Conservation (phyloP, 2,888 invertebrate species). For the Dicranocentrus wangi region DNA sequence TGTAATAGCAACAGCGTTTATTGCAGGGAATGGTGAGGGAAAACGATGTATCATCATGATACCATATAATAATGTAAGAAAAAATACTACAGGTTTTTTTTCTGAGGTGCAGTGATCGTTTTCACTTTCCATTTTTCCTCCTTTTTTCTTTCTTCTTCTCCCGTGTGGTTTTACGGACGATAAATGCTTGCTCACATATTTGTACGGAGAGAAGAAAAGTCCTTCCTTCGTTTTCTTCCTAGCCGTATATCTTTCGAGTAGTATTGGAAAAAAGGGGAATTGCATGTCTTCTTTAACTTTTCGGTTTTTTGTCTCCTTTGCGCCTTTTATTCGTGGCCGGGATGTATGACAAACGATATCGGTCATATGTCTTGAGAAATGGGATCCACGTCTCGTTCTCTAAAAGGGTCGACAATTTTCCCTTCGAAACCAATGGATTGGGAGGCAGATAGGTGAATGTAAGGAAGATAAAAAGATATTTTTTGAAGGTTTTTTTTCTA, state of each 20-base stretch:
- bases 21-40: neutral
- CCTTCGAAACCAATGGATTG: constrained; percentile 64
- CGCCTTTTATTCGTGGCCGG: constrained; percentile 56
- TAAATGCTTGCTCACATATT: constrained; percentile 46
- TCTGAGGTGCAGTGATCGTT: constrained; percentile 42
- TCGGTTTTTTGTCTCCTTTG: constrained; percentile 45
- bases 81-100: neutral
- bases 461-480: constrained; percentile 37
- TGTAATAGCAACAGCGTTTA: neutral
- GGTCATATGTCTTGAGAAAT: constrained; percentile 73
- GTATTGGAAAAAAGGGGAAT: too few species aligned
- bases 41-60: constrained; percentile 8
- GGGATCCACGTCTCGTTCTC: constrained; percentile 67
- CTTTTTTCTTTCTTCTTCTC: constrained; percentile 17
- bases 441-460: constrained; percentile 61
- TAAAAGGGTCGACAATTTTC: constrained; percentile 65
- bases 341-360: constrained; percentile 73
- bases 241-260: too few species aligned
- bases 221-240: too few species aligned
- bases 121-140: constrained; percentile 51
- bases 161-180: constrained; percentile 63
- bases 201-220: neutral
- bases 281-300: constrained; percentile 31
- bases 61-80: neutral
- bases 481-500: constrained; percentile 37